Base-by-base conservation (phyloP, 1,140 invertebrate species). In the Lethrus apterus region DNA sequence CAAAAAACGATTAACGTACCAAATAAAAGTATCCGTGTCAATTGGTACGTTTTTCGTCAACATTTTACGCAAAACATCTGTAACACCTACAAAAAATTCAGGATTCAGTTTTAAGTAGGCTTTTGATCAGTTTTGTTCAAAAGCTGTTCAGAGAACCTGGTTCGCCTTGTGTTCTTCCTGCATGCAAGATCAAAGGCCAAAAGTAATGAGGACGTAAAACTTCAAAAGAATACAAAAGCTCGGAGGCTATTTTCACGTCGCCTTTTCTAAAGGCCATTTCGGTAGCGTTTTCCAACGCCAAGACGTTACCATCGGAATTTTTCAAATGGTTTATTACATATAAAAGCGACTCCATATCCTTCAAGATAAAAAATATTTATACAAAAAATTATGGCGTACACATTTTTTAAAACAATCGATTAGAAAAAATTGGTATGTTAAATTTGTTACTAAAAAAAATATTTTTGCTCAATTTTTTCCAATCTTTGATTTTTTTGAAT, bases 1-100 rank as follows among this genome's bases (percentile, higher is more conserved):
- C 23, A 76, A 68, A 44, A 66, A 64, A 0, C 73, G 75, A 7
- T 77, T 47, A 3, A 72, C 57, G 53, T 73, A 78, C n/a, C 66
- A 43, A 35, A 67, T 48, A 13, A 79, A 60, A 0, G 76, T 78
- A 4, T 74, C 72, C 18, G 62, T 59, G 54, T 79, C 74, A 0
- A 71, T 57, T 24, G 64, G 61, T 0, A 78, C 66, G 9, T 70
- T 62, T 58, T 73, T 65, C 9, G 63, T 29, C 2, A 66, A 40
- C 72, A 77, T 78, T 36, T 63, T 66, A 33, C 65, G 50, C 10
- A 79, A 23, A 0, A 71, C 64, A 15, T 69, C 63, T 56, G 76
- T 71, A 46, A 79, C 63, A 30, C 72, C 72, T 68, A 44, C 11
- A 57, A 53, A 54, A 52, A 19, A 44, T 17, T n/a, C n/a, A n/a